phyloP scores from a whole-genome alignment of 2,888 invertebrate species.

The Steinernema carpocapsae region DNA sequence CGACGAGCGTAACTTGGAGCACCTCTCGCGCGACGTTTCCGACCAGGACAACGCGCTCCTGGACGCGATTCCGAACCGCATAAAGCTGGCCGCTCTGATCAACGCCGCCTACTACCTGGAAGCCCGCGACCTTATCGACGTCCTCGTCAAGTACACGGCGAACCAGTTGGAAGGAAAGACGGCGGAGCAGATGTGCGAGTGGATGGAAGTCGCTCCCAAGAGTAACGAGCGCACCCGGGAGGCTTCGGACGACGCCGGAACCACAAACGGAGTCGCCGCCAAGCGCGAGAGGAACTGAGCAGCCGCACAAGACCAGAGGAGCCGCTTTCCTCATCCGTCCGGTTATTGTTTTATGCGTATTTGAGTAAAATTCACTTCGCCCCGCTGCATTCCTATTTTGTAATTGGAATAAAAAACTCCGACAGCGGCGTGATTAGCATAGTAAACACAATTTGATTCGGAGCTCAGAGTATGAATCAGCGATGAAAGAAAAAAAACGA shows the following conservation, averaged over 20 bases:
- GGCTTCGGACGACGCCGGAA: too few relatives aligned
- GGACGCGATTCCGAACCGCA: not conserved
- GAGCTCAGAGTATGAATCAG: too few relatives aligned
- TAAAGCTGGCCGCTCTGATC: not conserved
- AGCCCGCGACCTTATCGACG: not conserved
- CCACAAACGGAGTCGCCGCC: not conserved
- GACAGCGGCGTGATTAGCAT: too few relatives aligned
- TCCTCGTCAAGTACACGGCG: not conserved
- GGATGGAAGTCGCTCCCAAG: constrained; percentile 1
- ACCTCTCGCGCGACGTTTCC: not conserved
- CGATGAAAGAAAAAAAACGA: too few relatives aligned
- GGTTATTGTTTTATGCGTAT: too few relatives aligned
- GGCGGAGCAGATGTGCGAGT: not conserved
- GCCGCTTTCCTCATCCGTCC: too few relatives aligned
- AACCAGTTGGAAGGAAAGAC: not conserved
- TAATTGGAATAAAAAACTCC: too few relatives aligned
- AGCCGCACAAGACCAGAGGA: too few relatives aligned
- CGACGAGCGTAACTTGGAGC: not conserved
- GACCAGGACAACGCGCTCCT: not conserved
- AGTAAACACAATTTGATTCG: too few relatives aligned
- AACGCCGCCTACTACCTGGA: constrained; percentile 7
- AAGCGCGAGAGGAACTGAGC: not conserved
- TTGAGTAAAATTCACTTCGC: too few relatives aligned
- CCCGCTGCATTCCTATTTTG: too few relatives aligned
- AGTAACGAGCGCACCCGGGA: too few relatives aligned